phyloP scores from a whole-genome alignment of 1,140 invertebrate species.

The Drosophila varians region DNA sequence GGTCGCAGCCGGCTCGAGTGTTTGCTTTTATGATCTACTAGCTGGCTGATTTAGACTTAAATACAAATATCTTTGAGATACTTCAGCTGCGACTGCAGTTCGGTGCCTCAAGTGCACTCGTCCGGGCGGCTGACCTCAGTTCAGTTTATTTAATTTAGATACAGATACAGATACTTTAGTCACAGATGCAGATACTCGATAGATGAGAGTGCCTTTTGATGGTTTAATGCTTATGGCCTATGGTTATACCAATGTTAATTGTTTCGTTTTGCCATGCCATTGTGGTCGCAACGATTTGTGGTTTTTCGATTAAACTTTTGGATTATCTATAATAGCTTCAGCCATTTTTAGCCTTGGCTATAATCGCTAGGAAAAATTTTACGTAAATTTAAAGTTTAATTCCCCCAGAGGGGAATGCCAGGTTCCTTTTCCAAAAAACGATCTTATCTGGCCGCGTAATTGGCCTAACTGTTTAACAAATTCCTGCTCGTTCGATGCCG shows the following conservation, averaged over 20 bases:
- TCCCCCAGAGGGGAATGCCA: background rate
- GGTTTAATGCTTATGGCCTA: slow-evolving; percentile 41
- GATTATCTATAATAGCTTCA: slow-evolving; percentile 10
- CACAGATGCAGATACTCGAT: slow-evolving; percentile 20
- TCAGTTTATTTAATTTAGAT: slow-evolving; percentile 25
- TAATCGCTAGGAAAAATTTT: background rate
- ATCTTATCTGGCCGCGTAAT: slow-evolving; percentile 24
- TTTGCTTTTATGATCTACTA: slow-evolving; percentile 65
- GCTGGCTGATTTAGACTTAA: slow-evolving; percentile 38
- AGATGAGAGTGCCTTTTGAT: slow-evolving; percentile 15
- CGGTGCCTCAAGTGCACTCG: slow-evolving; percentile 20
- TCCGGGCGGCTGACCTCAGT: slow-evolving; percentile 29
- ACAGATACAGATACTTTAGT: slow-evolving; percentile 24
- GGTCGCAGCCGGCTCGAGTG: slow-evolving; percentile 44
- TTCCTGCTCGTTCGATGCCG: slow-evolving; percentile 37
- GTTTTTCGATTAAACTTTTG: slow-evolving; percentile 9
- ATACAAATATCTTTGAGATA: slow-evolving; percentile 1
- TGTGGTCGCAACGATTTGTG: slow-evolving; percentile 18
- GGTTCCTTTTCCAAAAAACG: slow-evolving; percentile 12
- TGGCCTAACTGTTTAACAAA: slow-evolving; percentile 27
- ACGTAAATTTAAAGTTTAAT: background rate
- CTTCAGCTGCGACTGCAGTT: slow-evolving; percentile 17
- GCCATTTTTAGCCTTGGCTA: slow-evolving; percentile 14
- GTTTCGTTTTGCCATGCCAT: slow-evolving; percentile 7
- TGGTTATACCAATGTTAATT: slow-evolving; percentile 58